These are phyloP conservation scores for Phrynocephalus versicolor DNA, from an alignment of 2,113 vertebrate species.

Conservation along the genomic window DNA sequence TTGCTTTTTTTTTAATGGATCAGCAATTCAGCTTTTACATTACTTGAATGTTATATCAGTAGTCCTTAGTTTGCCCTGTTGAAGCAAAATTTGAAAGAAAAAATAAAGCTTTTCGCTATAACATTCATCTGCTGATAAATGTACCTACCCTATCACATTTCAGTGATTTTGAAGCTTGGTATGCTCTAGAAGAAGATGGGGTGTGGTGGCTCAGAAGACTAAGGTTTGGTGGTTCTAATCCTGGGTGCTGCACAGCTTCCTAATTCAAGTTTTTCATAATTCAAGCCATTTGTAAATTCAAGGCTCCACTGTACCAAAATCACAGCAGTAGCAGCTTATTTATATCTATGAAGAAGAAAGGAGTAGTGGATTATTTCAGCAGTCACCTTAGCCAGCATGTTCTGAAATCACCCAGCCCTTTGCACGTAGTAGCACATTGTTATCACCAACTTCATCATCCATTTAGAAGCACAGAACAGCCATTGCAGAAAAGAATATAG, in stretches of 20 bases:
- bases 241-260: no score
- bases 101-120: not conserved
- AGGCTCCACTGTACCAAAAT: no score
- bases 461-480: no score
- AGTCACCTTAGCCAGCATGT: not conserved
- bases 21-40: not conserved
- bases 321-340: not conserved
- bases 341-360: not conserved
- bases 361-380: not conserved
- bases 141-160: not conserved
- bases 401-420: not conserved
- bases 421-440: no score
- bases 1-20: not conserved
- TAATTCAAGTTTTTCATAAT: no score
- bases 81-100: not conserved
- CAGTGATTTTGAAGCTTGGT: not conserved
- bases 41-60: not conserved
- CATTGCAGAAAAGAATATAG: no score
- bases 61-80: not conserved
- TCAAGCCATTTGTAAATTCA: no score
- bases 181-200: no score
- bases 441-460: no score
- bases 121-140: not conserved
- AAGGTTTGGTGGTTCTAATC: no score
- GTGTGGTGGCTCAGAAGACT: no score